A percentile compares a stretch with the other conserved stretches of the same genome.
phyloP scores from a whole-genome alignment of 2,888 invertebrate genomes.

The Meloe dianella region DNA sequence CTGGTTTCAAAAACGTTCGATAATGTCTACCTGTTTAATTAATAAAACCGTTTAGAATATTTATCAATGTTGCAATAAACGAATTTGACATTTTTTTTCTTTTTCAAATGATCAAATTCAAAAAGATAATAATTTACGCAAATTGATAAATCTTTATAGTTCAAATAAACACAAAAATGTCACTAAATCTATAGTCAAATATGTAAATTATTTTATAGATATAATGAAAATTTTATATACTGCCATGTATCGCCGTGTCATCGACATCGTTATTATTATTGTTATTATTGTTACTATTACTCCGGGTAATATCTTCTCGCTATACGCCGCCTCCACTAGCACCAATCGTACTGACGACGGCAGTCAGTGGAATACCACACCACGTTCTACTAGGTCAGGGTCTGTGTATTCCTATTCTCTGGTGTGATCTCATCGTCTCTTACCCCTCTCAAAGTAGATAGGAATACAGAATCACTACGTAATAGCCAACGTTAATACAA shows the following conservation, averaged over 20 bases:
- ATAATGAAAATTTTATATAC: background rate
- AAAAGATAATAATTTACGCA: too few relatives aligned
- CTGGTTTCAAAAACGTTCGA: too few relatives aligned
- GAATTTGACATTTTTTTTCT: too few relatives aligned
- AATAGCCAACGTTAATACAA: background rate
- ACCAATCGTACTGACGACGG: conserved; percentile 42
- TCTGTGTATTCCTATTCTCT: conserved; percentile 38
- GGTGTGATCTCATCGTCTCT: conserved; percentile 18
- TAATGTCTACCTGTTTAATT: too few relatives aligned
- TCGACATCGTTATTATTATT: background rate
- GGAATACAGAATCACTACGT: conserved; percentile 3
- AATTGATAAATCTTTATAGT: too few relatives aligned
- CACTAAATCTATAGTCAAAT: background rate
- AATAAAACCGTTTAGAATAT: too few relatives aligned
- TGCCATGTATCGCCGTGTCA: too few relatives aligned
- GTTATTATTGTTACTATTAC: background rate
- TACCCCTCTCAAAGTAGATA: conserved; percentile 1
- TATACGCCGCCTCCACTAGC: conserved; percentile 45
- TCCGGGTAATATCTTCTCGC: conserved; percentile 21
- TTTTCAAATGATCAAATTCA: too few relatives aligned
- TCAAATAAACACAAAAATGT: background rate
- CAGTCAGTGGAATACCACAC: conserved; percentile 35
- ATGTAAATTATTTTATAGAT: background rate
- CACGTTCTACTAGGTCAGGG: conserved; percentile 49
- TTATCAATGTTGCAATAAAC: too few relatives aligned